Percentiles rank a stretch among this genome's conserved stretches.
phyloP scores from a whole-genome alignment of 2,113 vertebrate genomes.

The Percina caprodes region DNA sequence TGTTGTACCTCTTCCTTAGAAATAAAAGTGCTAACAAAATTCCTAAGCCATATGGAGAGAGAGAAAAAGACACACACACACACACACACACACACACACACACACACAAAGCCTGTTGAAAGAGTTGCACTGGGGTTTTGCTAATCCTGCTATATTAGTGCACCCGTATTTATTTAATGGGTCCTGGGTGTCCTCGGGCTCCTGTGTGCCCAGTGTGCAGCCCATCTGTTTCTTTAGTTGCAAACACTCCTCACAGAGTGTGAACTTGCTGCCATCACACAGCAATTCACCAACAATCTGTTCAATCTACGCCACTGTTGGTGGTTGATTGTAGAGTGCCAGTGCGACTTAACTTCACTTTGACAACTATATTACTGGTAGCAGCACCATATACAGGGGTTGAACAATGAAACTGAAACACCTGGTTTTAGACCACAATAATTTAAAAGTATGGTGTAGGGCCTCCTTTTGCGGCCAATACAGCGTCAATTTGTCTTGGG shows the following conservation, averaged over 20 bases:
- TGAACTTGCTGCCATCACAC: conserved; percentile 59
- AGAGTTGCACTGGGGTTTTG: neutral
- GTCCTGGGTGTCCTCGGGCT: conserved; percentile 54
- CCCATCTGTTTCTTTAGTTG: conserved; percentile 77
- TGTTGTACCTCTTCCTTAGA: too few species aligned
- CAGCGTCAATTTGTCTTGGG: too few species aligned
- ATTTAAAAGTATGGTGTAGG: too few species aligned
- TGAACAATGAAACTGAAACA: too few species aligned
- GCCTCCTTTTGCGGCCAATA: too few species aligned
- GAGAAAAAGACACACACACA: neutral
- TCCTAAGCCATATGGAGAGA: conserved; percentile 38
- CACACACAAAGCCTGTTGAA: neutral
- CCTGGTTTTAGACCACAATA: too few species aligned
- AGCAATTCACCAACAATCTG: conserved; percentile 72
- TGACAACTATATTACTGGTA: conserved; percentile 53
- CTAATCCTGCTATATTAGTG: conserved; percentile 19
- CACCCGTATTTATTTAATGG: conserved; percentile 33
- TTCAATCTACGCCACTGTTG: conserved; percentile 62
- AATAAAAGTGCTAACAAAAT: too few species aligned
- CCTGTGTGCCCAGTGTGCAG: conserved; percentile 51
- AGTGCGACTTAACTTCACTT: conserved; percentile 49
- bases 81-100: conserved; percentile 16
- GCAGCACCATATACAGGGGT: neutral
- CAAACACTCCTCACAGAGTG: conserved; percentile 70
- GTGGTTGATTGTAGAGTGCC: conserved; percentile 64